Base-by-base conservation (phyloP, 2,797 vertebrate genomes). In the Okamejei kenojei region DNA sequence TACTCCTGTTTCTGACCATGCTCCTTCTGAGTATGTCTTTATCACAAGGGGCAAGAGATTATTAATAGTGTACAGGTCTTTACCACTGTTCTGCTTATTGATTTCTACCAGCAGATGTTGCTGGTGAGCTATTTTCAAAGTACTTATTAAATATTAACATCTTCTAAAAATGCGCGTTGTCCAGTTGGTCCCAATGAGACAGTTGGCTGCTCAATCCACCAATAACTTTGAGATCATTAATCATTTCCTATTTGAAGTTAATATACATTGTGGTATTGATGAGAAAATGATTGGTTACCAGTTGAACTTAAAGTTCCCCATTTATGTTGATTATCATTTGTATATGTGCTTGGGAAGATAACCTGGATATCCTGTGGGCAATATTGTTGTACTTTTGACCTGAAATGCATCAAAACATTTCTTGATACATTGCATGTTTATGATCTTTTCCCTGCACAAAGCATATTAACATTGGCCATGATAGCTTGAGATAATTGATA, bases 61-160 rank as follows among this genome's bases (percentile, higher is more conserved):
- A 35, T 35, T 2, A 1, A 35, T n/a, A 35, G 63, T 32, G 32
- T 23, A 86, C 5, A 32, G 61, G 6, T 32, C 15, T 17, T n/a
- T 8, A 65, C 17, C 84, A 68, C 29, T 65, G 4, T 63, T 63
- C 29, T 65, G 19, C 0, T 68, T 32, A n/a, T 68, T 63, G 32
- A 88, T 68, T 88, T n/a, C n/a, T 68, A 88, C 61, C 84, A 88
- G 84, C 61, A 68, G 84, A 63, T 88, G 84, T 88, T 88, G 84
- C 84, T 88, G 23, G 61, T 68, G 84, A 88, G 84, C 84, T 63
- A 88, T 88, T 88, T 88, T 68, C 65, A 65, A 88, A 35, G 84
- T 68, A 17, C 84, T 68, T 61, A 84, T 61, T 26, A 79, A 19
- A 84, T 58, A 29, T 84, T 54, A 29, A 61, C 9, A 84, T 58